Percentiles rank a stretch among this genome's conserved stretches.
phyloP scores from a whole-genome alignment of 2,113 vertebrate genomes.

The Brienomyrus brachyistius region DNA sequence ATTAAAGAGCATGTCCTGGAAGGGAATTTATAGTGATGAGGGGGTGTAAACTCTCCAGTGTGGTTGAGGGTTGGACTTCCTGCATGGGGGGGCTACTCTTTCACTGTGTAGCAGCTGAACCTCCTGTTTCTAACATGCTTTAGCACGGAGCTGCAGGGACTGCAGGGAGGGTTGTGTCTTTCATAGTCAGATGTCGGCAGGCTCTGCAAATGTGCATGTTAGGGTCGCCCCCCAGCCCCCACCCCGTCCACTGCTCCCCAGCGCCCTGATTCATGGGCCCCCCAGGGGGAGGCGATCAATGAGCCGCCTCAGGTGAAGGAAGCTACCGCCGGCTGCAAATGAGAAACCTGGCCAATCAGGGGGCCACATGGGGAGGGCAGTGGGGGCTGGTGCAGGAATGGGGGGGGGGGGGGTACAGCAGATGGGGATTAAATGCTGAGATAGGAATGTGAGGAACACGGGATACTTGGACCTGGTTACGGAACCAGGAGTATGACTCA shows the following conservation, averaged over 20 bases:
- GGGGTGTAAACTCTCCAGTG: not conserved
- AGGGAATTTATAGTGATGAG: not conserved
- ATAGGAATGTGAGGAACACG: not conserved
- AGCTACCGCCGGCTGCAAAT: not conserved
- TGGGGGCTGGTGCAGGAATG: not conserved
- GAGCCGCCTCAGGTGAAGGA: not conserved
- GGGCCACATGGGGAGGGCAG: not conserved
- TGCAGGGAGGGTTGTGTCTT: not conserved
- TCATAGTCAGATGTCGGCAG: not conserved
- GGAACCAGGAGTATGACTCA: not conserved
- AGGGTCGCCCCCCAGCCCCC: not conserved
- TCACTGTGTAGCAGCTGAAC: not conserved
- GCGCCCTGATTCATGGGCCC: not conserved
- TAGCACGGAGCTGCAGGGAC: not conserved
- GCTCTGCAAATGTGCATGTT: not conserved
- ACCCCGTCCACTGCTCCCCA: not conserved
- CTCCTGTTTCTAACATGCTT: not conserved
- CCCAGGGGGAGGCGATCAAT: not conserved
- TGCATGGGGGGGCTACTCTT: not conserved
- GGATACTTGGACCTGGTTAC: not conserved
- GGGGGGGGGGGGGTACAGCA: not conserved
- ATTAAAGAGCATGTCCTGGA: not conserved
- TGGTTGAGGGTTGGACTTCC: not conserved
- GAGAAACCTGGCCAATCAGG: not conserved
- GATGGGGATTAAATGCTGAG: not conserved